Evolutionary conservation across 2,888 invertebrate genomes (phyloP).

Genomic region (Perizoma flavofasciatum): DNA sequence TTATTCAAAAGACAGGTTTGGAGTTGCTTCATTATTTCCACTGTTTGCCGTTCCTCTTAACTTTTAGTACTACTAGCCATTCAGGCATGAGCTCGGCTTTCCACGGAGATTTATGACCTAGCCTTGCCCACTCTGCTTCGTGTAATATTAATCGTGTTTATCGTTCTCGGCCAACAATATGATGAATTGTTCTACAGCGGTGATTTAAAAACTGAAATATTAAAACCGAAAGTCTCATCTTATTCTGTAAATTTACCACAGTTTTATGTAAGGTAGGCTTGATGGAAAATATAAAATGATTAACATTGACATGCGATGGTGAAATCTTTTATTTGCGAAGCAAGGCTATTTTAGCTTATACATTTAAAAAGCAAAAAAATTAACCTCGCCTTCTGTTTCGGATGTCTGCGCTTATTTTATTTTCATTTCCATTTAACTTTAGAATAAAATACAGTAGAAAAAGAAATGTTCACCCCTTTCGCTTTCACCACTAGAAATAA

Average conservation of each 20-base stretch:
- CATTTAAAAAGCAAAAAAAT: not conserved
- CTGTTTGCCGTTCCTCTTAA: constrained; percentile 42
- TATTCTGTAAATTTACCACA: constrained; percentile 1
- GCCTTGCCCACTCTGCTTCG: constrained; percentile 47
- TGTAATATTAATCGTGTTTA: constrained; percentile 74
- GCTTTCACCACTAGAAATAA: constrained; percentile 12
- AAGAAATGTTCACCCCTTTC: constrained; percentile 5
- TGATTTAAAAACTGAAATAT: constrained; percentile 45
- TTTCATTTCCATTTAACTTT: not conserved
- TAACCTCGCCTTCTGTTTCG: no score
- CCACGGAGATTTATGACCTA: constrained; percentile 53
- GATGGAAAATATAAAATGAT: not conserved
- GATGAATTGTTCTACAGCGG: constrained; percentile 38
- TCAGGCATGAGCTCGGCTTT: constrained; percentile 42
- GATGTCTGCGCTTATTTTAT: not conserved
- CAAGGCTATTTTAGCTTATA: not conserved
- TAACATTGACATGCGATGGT: constrained; percentile 2
- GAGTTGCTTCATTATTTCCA: constrained; percentile 42
- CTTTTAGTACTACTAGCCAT: constrained; percentile 50
- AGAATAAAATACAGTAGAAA: not conserved
- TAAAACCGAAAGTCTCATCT: constrained; percentile 39
- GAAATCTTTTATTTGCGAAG: not conserved
- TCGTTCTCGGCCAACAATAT: constrained; percentile 47
- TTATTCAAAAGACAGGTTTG: constrained; percentile 41
- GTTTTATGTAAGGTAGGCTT: constrained; percentile 1